Evolutionary conservation across 2,888 invertebrate genomes (phyloP), one percentile per base, ranked within the genome.

Genomic region (Synergus japonicus): DNA sequence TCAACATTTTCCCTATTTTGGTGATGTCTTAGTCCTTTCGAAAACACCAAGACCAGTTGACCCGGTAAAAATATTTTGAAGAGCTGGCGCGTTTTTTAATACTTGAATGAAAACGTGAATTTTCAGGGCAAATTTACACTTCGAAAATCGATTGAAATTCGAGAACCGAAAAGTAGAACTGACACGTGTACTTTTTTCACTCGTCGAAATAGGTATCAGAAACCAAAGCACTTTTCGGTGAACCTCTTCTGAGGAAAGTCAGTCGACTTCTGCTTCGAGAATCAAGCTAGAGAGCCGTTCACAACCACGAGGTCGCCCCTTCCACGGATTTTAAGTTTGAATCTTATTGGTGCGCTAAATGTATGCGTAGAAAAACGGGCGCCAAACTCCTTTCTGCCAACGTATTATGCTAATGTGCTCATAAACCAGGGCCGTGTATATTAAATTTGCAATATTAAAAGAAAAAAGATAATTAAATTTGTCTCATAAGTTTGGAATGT

Each of bases 361-460:
- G 76, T 86, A 63, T 91, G 92, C 92, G 92, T 91, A 63, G 85
- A 87, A 88, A 92, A 91, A 88, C 89, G 90, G 91, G 92, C 89
- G 89, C 87, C 81, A 79, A 79, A 54, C 10, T 73, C 63, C 37
- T 54, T 43, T 83, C 80, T 81, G 80, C 88, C 90, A 91, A 91
- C 91, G 91, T 90, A 90, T 90, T 90, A 90, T 89, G 89, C 87
- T 89, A 89, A 90, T 73, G 54, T 37, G 49, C 37, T 54, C 9
- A 18, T 29, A 73, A 73, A 41, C 54, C 73, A 73, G 73, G 73
- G 54, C n/a, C 73, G 73, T 73, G 8, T 58, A 12, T 54, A 73
- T 54, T 37, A n/a, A 58, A 3, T 58, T 58, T 3, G 18, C 1
- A 9, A n/a, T n/a, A 54, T 54, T 58, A 18, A n/a, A n/a, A 18